phyloP scores from a whole-genome alignment of 2,113 vertebrate species.

The Dasyornis broadbenti region DNA sequence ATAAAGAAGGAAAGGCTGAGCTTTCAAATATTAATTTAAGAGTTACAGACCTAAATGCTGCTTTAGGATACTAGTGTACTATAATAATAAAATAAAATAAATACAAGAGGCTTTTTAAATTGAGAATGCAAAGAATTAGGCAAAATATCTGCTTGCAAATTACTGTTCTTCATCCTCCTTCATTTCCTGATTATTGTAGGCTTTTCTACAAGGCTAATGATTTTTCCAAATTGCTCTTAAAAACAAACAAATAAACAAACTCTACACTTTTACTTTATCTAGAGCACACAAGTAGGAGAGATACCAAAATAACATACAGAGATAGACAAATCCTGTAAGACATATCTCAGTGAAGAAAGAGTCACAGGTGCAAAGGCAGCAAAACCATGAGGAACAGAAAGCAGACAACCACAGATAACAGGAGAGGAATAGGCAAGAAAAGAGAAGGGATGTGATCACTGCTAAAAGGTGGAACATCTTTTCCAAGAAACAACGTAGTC shows the following conservation, averaged over 20 bases:
- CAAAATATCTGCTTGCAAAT: not conserved
- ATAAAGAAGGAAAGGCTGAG: not conserved
- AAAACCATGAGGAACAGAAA: not conserved
- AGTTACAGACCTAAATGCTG: not conserved
- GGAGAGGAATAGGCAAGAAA: not conserved
- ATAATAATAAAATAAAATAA: not conserved
- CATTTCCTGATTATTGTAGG: not conserved
- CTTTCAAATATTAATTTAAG: not conserved
- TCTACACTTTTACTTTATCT: not conserved
- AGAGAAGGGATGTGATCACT: not conserved
- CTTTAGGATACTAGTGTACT: not conserved
- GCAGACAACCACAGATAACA: not conserved
- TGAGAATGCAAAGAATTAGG: not conserved
- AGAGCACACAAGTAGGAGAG: not conserved
- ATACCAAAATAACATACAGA: not conserved
- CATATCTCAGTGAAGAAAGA: not conserved
- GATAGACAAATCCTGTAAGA: not conserved
- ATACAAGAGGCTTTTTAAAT: not conserved
- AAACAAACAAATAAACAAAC: not conserved
- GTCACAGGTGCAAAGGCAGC: not conserved
- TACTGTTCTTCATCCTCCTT: not conserved
- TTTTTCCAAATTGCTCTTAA: not conserved
- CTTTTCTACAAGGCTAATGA: not conserved
- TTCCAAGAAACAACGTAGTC: not conserved
- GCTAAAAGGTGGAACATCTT: not conserved